Evolutionary conservation across 2,888 invertebrate species (phyloP).

Genomic region (Germaria angustata): DNA sequence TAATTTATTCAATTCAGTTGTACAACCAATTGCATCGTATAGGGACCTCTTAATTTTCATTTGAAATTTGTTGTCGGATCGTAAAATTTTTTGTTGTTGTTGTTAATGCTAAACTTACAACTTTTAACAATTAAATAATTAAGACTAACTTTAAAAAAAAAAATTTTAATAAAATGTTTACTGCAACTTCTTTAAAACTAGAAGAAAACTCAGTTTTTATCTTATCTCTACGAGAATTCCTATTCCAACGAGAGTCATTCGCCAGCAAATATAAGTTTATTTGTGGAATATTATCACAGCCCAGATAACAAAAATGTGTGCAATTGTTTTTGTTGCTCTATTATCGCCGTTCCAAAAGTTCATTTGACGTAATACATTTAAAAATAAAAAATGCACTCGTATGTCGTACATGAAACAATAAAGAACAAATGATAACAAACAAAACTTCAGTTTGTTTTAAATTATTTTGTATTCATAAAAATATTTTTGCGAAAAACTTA

Average conservation of each 20-base stretch:
- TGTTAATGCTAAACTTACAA: too few species aligned
- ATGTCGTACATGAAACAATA: conserved; percentile 4
- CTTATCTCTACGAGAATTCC: conserved; percentile 39
- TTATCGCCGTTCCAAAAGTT: neutral
- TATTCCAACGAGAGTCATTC: conserved; percentile 40
- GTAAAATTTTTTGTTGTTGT: too few species aligned
- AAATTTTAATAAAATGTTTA: too few species aligned
- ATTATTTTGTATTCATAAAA: too few species aligned
- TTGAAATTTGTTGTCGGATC: too few species aligned
- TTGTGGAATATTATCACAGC: neutral
- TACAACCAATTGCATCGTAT: too few species aligned
- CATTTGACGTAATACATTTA: conserved; percentile 18
- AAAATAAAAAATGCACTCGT: conserved; percentile 50
- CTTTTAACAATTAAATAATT: too few species aligned
- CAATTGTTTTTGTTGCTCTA: neutral
- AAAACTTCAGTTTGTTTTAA: neutral
- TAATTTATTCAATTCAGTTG: too few species aligned
- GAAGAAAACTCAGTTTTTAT: conserved; percentile 10
- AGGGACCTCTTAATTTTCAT: too few species aligned
- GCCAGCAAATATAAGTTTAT: conserved; percentile 47
- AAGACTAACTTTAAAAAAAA: too few species aligned
- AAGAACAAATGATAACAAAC: neutral
- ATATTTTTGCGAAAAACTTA: conserved; percentile 77
- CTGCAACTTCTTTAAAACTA: too few species aligned
- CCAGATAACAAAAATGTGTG: conserved; percentile 17